Base-by-base conservation (phyloP, 2,797 vertebrate genomes). In the Pachyuromys duprasi region DNA sequence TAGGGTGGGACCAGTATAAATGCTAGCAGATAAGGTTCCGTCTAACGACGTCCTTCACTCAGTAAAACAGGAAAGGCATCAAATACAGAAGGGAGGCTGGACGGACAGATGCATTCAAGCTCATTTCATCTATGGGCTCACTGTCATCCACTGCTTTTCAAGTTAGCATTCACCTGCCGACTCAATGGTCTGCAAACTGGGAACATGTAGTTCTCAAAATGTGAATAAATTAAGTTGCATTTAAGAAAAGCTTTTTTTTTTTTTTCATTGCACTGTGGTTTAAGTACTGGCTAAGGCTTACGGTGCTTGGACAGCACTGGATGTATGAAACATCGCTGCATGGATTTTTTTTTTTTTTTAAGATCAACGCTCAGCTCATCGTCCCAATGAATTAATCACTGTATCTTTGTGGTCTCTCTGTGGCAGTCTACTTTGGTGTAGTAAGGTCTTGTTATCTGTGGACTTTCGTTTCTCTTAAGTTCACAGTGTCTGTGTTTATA, bases 391-490 rank as follows among this genome's bases (percentile, higher is more conserved):
- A 95, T 82, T 75, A 90, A 89, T 91, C 49, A 87, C 53, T 33
- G 93, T 83, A 75, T 96, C 95, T 91, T 96, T 95, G 94, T 96
- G 95, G 93, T 81, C 83, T 86, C 69, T 95, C 22, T 45, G 0
- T 57, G 94, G 78, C 55, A 75, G 81, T 62, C 79, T 91, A 94
- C 78, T 84, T 90, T 89, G 76, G 62, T 76, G 86, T 6, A 36
- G 57, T 69, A 49, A 84, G 60, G 93, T 45, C 92, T 86, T 74
- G 94, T 86, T 62, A 9, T 0, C 28, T 57, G 4, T 7, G 26
- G 49, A 49, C 33, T 81, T 74, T 45, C 49, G 53, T 22, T 7
- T 83, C 28, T 57, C 9, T 72, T 55, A 83, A 39, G 86, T 80
- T 31, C 49, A 42, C 0, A 70, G 49, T 45, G 14, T 18, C 31